A percentile compares a stretch with the other conserved stretches of the same genome.
Evolutionary conservation across 2,888 invertebrate species (phyloP).

Genomic region (Ceramica pisi): DNA sequence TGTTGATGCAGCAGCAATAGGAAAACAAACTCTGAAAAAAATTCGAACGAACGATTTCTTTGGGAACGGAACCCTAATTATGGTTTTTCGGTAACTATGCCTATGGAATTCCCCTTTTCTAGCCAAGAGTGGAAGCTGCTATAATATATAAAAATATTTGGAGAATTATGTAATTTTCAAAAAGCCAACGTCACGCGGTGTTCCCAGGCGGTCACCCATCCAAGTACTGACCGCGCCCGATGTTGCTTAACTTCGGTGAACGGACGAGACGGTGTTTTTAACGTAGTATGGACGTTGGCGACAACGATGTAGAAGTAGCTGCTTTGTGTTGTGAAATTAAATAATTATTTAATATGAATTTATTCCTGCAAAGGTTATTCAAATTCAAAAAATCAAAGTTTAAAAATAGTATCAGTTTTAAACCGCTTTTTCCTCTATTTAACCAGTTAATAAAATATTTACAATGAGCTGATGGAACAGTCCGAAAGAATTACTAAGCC

Average conservation of each 20-base stretch:
- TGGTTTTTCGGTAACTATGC: neutral
- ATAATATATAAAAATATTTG: too few species aligned
- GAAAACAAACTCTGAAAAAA: too few species aligned
- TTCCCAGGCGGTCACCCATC: slow-evolving; percentile 87
- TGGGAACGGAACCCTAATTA: too few species aligned
- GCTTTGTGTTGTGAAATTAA: neutral
- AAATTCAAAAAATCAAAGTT: too few species aligned
- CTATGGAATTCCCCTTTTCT: neutral
- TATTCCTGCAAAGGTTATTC: neutral
- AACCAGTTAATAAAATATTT: neutral
- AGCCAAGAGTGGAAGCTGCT: too few species aligned
- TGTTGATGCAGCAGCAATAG: too few species aligned
- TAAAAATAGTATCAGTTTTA: too few species aligned
- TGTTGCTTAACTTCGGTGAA: slow-evolving; percentile 87
- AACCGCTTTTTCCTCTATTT: neutral
- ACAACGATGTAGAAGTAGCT: neutral
- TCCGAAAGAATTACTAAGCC: too few species aligned
- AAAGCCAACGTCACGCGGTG: slow-evolving; percentile 73
- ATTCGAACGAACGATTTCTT: too few species aligned
- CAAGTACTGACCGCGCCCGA: slow-evolving; percentile 86
- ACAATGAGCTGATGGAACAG: neutral
- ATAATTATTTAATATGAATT: too few species aligned
- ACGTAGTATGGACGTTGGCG: slow-evolving; percentile 63
- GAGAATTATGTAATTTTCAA: neutral
- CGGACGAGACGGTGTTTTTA: slow-evolving; percentile 87